Evolutionary conservation across 1,140 invertebrate genomes (phyloP), one percentile per base, ranked within the genome.

Genomic region (Drosophila nebulosa): DNA sequence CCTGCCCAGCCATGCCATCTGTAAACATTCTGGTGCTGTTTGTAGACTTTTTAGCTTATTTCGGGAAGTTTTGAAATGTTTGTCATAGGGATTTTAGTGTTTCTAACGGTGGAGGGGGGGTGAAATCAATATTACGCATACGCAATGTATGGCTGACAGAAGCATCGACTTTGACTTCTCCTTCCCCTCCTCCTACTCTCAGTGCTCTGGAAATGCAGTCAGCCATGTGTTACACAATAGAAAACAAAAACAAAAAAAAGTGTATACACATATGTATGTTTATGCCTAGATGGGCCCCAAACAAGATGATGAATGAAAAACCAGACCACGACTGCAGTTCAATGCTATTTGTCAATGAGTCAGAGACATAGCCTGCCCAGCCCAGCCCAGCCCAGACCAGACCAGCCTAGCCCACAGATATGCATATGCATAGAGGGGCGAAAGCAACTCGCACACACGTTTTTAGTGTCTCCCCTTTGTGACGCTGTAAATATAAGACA

Each of bases 281-380:
- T 36, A n/a, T n/a, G n/a, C n/a, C n/a, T n/a, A n/a, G n/a, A n/a
- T n/a, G n/a, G n/a, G n/a, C n/a, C n/a, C n/a, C n/a, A n/a, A 63
- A 59, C 27, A 26, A 51, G 30, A 42, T 24, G 52, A 64, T 57
- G 16, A 32, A 46, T 42, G 52, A 53, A 36, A 12, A 57, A 39
- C 42, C 52, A 66, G 18, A 22, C 27, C 39, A 35, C 39, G 72
- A 62, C 62, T 59, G 73, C 64, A 72, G 64, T 76, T 76, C 73
- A 73, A 76, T 69, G 73, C 73, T 76, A 64, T 73, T 76, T 76
- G 73, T 76, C 73, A 76, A 76, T 76, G 73, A 76, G 69, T 76
- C 69, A 76, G 69, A 63, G 58, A 18, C n/a, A 9, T 32, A 64
- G 35, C 18, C 21, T 58, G 57, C 36, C 67, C 26, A 24, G 32